Percentiles rank a stretch among this genome's conserved stretches.
phyloP scores from a whole-genome alignment of 2,113 vertebrate genomes.

The cattle (Bos taurus) region DNA sequence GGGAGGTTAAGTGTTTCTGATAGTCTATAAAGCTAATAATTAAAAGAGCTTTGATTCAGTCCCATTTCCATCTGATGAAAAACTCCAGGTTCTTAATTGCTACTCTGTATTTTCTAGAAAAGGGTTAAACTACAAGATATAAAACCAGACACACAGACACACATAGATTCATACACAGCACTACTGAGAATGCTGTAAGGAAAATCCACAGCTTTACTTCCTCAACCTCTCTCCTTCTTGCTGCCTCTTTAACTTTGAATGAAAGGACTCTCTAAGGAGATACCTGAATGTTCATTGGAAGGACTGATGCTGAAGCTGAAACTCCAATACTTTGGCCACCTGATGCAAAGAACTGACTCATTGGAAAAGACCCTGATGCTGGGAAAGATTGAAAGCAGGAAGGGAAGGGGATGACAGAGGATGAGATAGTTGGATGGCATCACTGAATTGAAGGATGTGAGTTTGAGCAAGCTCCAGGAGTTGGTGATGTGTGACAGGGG shows the following conservation, averaged over 20 bases:
- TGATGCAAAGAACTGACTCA: not conserved
- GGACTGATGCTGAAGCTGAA: not conserved
- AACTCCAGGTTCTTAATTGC: not conserved
- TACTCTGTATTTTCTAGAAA: not conserved
- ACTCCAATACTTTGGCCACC: not conserved
- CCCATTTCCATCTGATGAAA: not conserved
- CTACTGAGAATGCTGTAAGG: not conserved
- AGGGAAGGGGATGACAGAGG: not conserved
- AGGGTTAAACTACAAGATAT: not conserved
- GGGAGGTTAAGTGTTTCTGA: not conserved
- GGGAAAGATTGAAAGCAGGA: not conserved
- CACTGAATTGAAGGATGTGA: not conserved
- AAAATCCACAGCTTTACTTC: not conserved
- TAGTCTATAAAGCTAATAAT: not conserved
- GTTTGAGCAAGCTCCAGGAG: not conserved
- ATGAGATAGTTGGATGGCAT: not conserved
- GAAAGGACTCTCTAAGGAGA: not conserved
- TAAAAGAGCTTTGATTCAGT: not conserved
- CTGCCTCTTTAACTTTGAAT: not conserved
- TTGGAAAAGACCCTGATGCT: not conserved
- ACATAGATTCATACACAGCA: not conserved
- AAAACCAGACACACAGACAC: not conserved
- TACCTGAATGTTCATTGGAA: not conserved
- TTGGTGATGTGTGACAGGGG: not conserved
- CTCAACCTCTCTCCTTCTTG: not conserved